These are phyloP conservation scores for Macropus fuliginosus DNA, from an alignment of 2,797 vertebrate genomes.

Conservation along the genomic window DNA sequence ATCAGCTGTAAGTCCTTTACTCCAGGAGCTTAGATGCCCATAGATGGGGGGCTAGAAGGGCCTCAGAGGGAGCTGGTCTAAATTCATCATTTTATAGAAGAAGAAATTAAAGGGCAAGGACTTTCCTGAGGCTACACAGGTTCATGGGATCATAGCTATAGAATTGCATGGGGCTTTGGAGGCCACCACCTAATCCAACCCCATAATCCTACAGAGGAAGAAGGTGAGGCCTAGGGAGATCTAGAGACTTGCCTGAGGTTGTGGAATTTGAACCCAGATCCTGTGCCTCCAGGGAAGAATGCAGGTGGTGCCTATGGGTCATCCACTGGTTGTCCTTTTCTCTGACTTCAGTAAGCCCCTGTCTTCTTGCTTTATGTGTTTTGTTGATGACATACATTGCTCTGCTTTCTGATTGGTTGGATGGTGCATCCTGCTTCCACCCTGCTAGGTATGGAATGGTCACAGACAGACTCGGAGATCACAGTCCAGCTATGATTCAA, in stretches of 20 bases:
- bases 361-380: not conserved
- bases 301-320: not conserved
- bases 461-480: too few relatives aligned
- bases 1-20: not conserved
- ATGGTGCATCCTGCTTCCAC: not conserved
- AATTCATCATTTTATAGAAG: not conserved
- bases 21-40: not conserved
- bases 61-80: not conserved
- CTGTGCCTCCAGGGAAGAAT: not conserved
- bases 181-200: not conserved
- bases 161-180: too few relatives aligned
- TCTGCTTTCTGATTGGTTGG: not conserved
- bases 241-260: not conserved
- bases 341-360: too few relatives aligned
- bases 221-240: not conserved
- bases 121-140: not conserved
- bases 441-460: too few relatives aligned
- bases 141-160: not conserved
- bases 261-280: not conserved
- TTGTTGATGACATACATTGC: not conserved
- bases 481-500: too few relatives aligned
- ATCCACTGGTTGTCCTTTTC: too few relatives aligned
- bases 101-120: not conserved
- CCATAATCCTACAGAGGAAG: not conserved
- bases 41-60: not conserved